These are phyloP conservation scores for Mamestra brassicae DNA, from an alignment of 2,888 invertebrate genomes.

Conservation along the genomic window DNA sequence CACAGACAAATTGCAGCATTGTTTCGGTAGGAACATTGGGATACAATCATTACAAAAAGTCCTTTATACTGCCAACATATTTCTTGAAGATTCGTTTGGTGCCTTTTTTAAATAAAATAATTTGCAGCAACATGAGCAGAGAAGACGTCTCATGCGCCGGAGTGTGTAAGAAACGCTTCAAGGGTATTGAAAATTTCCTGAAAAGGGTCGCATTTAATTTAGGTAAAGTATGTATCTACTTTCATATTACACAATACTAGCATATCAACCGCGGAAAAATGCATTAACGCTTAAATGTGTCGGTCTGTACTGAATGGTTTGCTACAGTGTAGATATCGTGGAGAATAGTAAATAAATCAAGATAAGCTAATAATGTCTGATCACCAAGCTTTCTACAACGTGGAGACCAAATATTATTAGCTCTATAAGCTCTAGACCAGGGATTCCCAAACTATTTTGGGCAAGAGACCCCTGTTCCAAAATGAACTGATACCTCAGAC, in stretches of 20 bases:
- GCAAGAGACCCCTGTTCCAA: no score
- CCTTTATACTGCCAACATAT: not conserved
- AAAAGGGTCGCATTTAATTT: conserved; percentile 70
- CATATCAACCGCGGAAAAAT: not conserved
- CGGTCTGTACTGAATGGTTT: not conserved
- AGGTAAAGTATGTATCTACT: conserved; percentile 47
- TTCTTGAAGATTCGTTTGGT: not conserved
- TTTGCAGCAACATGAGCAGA: conserved; percentile 69
- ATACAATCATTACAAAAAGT: not conserved
- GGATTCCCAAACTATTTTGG: no score
- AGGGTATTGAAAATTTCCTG: conserved; percentile 84
- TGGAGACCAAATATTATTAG: no score
- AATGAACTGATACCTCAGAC: no score
- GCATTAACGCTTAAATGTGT: not conserved
- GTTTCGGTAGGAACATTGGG: not conserved
- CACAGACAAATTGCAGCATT: not conserved
- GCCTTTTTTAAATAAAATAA: not conserved
- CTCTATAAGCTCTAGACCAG: not conserved
- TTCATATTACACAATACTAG: conserved; percentile 2
- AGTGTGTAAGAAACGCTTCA: conserved; percentile 75
- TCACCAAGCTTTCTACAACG: not conserved
- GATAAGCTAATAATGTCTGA: not conserved
- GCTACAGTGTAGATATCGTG: not conserved
- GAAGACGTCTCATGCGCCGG: conserved; percentile 40
- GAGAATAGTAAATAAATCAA: not conserved